phyloP scores from a whole-genome alignment of 2,113 vertebrate species.

The Laterallus jamaicensis region DNA sequence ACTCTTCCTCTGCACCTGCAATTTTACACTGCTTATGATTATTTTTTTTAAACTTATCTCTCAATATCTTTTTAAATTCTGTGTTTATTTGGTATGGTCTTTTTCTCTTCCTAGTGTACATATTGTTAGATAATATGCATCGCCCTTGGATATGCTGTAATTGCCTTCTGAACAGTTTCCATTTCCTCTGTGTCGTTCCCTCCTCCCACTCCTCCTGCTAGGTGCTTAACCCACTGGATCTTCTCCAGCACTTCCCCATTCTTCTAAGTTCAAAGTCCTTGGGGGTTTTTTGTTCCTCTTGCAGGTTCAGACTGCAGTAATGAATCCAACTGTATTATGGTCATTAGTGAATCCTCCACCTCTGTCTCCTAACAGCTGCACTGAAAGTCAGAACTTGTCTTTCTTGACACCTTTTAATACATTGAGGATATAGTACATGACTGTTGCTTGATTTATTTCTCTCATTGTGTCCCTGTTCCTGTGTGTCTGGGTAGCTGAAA shows the following conservation, averaged over 20 bases:
- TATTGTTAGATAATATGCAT: slow-evolving; percentile 48
- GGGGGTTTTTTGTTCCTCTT: slow-evolving; percentile 7
- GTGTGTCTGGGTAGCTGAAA: slow-evolving; percentile 49
- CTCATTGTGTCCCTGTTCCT: slow-evolving; percentile 36
- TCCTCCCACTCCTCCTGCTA: slow-evolving; percentile 45
- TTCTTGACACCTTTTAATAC: slow-evolving; percentile 49
- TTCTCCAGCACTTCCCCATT: slow-evolving; percentile 53
- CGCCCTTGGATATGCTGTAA: slow-evolving; percentile 66
- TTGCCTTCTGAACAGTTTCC: slow-evolving; percentile 72
- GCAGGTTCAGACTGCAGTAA: slow-evolving; percentile 59
- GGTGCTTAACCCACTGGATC: slow-evolving; percentile 54
- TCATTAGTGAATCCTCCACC: slow-evolving; percentile 70
- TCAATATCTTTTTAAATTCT: slow-evolving; percentile 62
- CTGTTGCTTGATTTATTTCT: slow-evolving; percentile 36
- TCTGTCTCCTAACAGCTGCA: slow-evolving; percentile 42
- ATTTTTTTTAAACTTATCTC: slow-evolving; percentile 56
- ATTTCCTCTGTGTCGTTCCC: slow-evolving; percentile 57
- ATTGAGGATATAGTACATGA: slow-evolving; percentile 41
- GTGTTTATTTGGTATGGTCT: slow-evolving; percentile 47
- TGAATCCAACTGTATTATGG: slow-evolving; percentile 58
- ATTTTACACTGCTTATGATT: neutral
- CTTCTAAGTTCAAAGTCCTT: slow-evolving; percentile 59
- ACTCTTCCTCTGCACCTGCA: slow-evolving; percentile 9
- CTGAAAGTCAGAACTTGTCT: slow-evolving; percentile 45
- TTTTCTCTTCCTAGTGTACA: slow-evolving; percentile 44